Evolutionary conservation across 2,113 vertebrate species (phyloP), one percentile per base, ranked within the genome.

Genomic region (Pimephales promelas): DNA sequence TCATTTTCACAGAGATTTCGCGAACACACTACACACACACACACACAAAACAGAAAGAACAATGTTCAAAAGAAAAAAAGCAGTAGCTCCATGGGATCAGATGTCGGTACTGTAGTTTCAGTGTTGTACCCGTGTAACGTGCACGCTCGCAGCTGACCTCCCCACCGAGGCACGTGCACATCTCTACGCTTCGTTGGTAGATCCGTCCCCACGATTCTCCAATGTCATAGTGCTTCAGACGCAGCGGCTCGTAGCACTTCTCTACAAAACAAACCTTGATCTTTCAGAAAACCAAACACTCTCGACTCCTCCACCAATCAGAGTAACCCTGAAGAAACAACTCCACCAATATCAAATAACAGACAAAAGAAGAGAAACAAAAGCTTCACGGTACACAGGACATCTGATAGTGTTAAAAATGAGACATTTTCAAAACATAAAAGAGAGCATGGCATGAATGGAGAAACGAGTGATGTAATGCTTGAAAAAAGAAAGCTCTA

Each of bases 231-330:
- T 94, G 87, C 81, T 90, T 94, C 0, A 95, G 89, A 90, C 97
- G 98, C 24, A 86, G 81, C 26, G 90, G 89, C 74, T 99, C 97
- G 61, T 96, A 97, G 90, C 98, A 99, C 78, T 93, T 97, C 36
- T 87, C 98, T 99, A 91, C 72, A 22, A 83, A 68, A 45, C 40
- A 62, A 77, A 86, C 22, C 87, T 14, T 10, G 0, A 71, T 24
- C 10, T 66, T 14, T 47, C 45, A 74, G 43, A 26, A 66, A 28
- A 74, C 64, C 36, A 22, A 68, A 36, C 18, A 54, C 61, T 31
- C 6, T 16, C 0, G 26, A 9, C 62, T 36, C 31, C 36, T 20
- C 18, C 34, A 36, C 34, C 64, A 34, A 11, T 40, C 64, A 22
- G 64, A 84, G 7, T 6, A 54, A 54, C 52, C 18, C 52, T 22